Base-by-base conservation (phyloP, 2,113 vertebrate species). In the Eubucco bourcierii region DNA sequence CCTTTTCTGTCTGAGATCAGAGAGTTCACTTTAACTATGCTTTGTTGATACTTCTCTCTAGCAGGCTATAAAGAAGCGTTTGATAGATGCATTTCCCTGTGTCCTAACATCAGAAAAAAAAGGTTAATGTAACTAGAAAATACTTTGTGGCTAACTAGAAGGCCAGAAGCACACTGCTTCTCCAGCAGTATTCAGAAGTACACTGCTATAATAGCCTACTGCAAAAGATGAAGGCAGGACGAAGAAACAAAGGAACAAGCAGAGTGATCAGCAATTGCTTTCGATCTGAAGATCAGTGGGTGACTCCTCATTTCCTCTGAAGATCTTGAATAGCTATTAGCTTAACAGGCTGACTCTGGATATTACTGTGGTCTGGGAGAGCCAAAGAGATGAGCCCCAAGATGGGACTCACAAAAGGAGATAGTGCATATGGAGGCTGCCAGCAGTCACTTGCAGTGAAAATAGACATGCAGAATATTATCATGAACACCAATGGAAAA, bases 1-100 rank as follows among this genome's bases (percentile, higher is more conserved):
- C 58, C n/a, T 76, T 92, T 86, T 95, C 80, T 94, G 80, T 73
- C 53, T 58, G 67, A 90, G 76, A 95, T 94, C 89, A 96, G 87
- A 94, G 72, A 75, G 18, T 6, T 92, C 46, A 84, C 90, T 92
- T 63, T 56, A 83, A 96, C 89, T 75, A 93, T 18, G 14, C 79
- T 91, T 90, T 92, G 91, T 25, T 90, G 64, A 71, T 33, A 80
- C 27, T 82, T 89, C 56, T 76, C 91, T 82, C 87, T 96, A 87
- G 84, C 81, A 91, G 87, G 41, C 77, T 89, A 71, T 80, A 67
- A 92, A 95, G 58, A 65, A 83, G 15, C 19, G n/a, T 86, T 94
- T 90, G 77, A 93, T 78, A 74, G 17, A 67, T 27, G 63, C 46
- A 93, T 59, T 89, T 83, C 67, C 78, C 90, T 79, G 24, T 67